Evolutionary conservation across 2,113 vertebrate genomes (phyloP), one percentile per base, ranked within the genome.

Genomic region (Lepisosteus oculatus): DNA sequence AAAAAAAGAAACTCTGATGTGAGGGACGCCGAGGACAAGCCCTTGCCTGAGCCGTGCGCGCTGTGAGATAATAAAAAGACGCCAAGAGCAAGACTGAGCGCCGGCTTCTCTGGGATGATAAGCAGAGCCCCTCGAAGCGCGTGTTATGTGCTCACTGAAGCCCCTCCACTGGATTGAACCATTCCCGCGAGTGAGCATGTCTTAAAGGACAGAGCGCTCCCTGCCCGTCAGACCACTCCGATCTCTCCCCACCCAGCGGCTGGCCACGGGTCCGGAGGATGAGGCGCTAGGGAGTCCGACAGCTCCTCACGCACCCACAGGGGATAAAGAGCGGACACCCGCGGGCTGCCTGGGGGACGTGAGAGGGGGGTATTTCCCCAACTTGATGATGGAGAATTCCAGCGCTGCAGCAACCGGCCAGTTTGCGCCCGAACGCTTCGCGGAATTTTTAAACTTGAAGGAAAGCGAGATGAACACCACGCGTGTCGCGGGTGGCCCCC

Each of bases 331-430:
- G 15, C 55, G 8, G n/a, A 67, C 55, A 29, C 51, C 7, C 54
- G 13, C 64, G 15, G 56, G 69, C 68, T 41, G 71, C 65, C 74
- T 74, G 68, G 65, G 29, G 29, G 29, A 29, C 29, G 29, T 29
- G 29, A 29, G 29, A 29, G 29, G 29, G 29, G 75, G 56, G n/a
- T 41, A 73, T 62, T 15, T 55, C 66, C 66, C 47, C 68, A 8
- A 78, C 81, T 74, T 61, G 78, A 80, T 80, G 66, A 93, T 92
- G 90, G 85, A 88, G 51, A 86, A 82, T 76, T 78, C 83, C 71
- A 87, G 81, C 69, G 63, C 65, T 68, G 6, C 51, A n/a, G 76
- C 68, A 2, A 72, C n/a, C 14, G 72, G 71, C 17, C 73, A 71
- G 3, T 47, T 67, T 67, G 68, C 17, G n/a, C 69, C 44, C 3